Evolutionary conservation across 1,140 invertebrate species (phyloP).

Genomic region (Trachymyrmex septentrionalis): DNA sequence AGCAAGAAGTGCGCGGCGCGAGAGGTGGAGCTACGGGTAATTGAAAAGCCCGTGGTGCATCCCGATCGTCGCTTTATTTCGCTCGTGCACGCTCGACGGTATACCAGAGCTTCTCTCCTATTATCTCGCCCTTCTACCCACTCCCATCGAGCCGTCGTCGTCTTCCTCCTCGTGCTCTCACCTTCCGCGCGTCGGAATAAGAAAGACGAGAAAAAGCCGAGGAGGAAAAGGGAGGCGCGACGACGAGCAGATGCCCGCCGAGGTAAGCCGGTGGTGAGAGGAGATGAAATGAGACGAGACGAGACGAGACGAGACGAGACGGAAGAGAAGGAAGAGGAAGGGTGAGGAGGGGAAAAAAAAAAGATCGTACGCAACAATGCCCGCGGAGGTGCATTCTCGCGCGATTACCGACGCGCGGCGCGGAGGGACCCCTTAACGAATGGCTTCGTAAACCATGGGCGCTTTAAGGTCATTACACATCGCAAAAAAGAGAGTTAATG

Average conservation of each 20-base stretch:
- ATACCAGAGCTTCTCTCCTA: conserved; percentile 68
- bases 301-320: too few species aligned
- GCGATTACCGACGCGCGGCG: conserved; percentile 65
- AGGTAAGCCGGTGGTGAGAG: conserved; percentile 37
- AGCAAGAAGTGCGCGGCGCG: conserved; percentile 2
- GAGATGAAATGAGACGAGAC: background rate
- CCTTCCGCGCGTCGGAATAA: conserved; percentile 47
- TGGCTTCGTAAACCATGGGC: conserved; percentile 79
- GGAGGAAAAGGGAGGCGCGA: conserved; percentile 41
- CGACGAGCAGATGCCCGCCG: conserved; percentile 45
- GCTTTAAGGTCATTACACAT: conserved; percentile 79
- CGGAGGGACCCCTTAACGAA: conserved; percentile 75
- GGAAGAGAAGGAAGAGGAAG: too few species aligned
- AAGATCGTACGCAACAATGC: conserved; percentile 73
- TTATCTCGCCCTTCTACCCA: conserved; percentile 71
- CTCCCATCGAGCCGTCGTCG: conserved; percentile 31
- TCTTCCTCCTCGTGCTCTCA: conserved; percentile 35
- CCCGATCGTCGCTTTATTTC: conserved; percentile 79
- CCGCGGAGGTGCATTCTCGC: conserved; percentile 71
- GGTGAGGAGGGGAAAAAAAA: conserved; percentile 17
- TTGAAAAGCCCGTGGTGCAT: conserved; percentile 81
- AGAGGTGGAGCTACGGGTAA: conserved; percentile 73
- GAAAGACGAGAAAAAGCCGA: conserved; percentile 62
- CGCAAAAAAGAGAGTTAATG: conserved; percentile 78
- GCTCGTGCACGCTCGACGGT: conserved; percentile 64